Evolutionary conservation across 2,888 invertebrate species (phyloP), one percentile per base, ranked within the genome.

Genomic region (Malacosoma neustria): DNA sequence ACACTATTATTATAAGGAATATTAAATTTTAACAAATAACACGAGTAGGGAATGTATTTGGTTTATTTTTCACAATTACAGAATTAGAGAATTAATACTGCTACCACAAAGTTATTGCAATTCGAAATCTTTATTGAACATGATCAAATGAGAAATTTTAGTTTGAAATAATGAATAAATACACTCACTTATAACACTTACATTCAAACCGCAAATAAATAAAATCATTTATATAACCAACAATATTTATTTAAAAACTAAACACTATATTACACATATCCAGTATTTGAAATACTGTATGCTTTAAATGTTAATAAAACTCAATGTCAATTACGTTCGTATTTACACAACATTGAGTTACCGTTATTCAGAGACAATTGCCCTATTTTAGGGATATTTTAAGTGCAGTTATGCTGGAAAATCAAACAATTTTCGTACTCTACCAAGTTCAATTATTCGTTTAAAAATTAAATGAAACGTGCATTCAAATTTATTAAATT

Each of bases 201-300:
- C 36, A 37, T 37, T 30, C 11, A 11, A 3, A 34, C 47, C 48
- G 44, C 43, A 51, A 57, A 57, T 63, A 65, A 62, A 63, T 60
- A 57, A 55, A 51, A 51, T 38, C 31, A 35, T 43, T 48, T 46
- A 43, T 39, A 38, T 6, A 48, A 39, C 42, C 49, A 62, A 59
- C 51, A 60, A 57, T 41, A 51, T 51, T 50, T 51, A 49, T 39
- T 56, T 51, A 57, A 53, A 58, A 61, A 56, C 51, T 50, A 52
- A 59, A 61, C 57, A 49, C 52, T 62, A 64, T 55, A 51, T 53
- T 54, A 65, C 51, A 57, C 35, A 42, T 50, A 22, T 9, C 5
- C 22, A 22, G n/a, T n/a, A 30, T 14, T 22, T 22, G 9, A 7
- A 22, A 22, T 9, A 22, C 22, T 22, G 22, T 22, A 22, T 22